These are phyloP conservation scores for Callaeas wilsoni DNA, from an alignment of 2,113 vertebrate genomes.

Conservation along the genomic window DNA sequence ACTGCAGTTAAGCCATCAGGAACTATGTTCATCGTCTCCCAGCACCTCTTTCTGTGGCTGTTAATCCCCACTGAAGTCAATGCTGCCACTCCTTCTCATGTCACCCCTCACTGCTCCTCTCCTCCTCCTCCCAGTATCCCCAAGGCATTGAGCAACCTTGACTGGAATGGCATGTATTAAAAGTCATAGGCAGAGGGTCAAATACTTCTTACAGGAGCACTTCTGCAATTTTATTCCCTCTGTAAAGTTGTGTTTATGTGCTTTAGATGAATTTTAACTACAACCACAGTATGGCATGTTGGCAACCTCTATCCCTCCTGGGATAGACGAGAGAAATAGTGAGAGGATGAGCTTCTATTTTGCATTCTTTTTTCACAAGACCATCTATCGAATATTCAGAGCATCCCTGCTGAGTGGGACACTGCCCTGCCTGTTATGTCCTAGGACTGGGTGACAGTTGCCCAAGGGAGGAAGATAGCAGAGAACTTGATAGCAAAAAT, in stretches of 20 bases:
- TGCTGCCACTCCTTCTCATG: neutral
- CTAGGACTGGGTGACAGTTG: rapidly evolving
- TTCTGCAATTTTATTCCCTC: neutral
- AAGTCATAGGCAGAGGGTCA: neutral
- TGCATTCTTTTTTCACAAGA: neutral
- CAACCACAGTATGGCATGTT: neutral
- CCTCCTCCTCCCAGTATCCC: neutral
- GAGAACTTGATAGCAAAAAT: neutral
- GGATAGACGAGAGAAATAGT: rapidly evolving
- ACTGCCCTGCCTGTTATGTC: neutral
- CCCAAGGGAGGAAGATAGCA: neutral
- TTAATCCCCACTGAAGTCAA: neutral
- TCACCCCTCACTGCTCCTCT: neutral
- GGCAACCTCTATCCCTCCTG: neutral
- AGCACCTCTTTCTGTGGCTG: neutral
- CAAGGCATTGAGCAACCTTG: neutral
- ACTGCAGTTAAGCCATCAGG: neutral
- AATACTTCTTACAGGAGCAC: neutral
- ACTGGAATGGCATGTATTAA: neutral
- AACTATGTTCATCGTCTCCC: neutral
- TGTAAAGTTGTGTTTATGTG: neutral
- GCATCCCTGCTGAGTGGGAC: neutral
- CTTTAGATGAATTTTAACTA: slow-evolving; percentile 15
- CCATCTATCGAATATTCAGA: rapidly evolving
- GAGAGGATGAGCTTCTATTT: neutral